A percentile compares a stretch with the other conserved stretches of the same genome.
phyloP scores from a whole-genome alignment of 2,113 vertebrate genomes.

The Telmatochromis sp. region DNA sequence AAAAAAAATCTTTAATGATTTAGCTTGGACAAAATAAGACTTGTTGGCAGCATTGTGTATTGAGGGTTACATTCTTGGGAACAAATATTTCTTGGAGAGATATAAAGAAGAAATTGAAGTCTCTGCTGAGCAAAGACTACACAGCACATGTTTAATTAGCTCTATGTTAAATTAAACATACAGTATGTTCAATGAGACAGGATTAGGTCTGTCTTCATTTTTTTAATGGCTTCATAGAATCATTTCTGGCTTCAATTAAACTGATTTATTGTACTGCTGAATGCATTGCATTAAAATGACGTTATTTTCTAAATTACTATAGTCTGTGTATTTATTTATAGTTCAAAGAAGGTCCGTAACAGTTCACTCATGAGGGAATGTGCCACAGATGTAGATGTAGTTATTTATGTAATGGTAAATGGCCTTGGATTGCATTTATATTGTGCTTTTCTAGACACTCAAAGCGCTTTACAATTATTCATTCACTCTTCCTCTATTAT shows the following conservation, averaged over 20 bases:
- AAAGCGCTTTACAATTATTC: background rate
- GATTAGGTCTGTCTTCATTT: background rate
- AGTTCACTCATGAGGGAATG: background rate
- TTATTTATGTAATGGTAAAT: background rate
- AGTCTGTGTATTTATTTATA: background rate
- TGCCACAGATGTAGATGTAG: background rate
- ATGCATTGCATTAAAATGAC: constrained; percentile 23
- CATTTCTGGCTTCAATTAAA: background rate
- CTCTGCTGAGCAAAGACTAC: constrained; percentile 53
- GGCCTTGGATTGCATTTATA: background rate
- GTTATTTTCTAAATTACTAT: constrained; percentile 9
- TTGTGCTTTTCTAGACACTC: background rate
- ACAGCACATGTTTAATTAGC: background rate
- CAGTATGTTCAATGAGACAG: background rate
- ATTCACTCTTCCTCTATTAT: background rate
- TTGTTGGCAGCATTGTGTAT: background rate
- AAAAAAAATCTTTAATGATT: background rate
- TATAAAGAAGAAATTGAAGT: background rate
- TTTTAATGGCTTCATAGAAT: background rate
- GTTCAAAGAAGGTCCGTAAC: background rate
- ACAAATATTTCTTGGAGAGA: background rate
- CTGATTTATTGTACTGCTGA: constrained; percentile 4
- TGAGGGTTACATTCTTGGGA: background rate
- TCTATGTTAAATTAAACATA: background rate
- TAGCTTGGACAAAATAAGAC: background rate